Conservation (phyloP, 2,888 invertebrate genomes). For the Melanostoma scalare region DNA sequence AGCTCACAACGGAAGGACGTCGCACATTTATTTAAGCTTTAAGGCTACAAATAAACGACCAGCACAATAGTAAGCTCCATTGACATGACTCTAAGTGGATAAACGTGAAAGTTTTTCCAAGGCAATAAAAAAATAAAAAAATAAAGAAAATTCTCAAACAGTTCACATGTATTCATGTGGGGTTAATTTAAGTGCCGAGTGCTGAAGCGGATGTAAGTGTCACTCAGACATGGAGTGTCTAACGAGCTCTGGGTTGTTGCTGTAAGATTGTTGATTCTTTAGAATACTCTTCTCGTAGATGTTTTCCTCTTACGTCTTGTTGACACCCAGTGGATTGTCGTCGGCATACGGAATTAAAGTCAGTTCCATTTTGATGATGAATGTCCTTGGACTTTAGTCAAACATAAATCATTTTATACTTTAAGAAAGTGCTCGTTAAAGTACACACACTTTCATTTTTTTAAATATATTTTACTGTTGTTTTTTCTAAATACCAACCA, state of each 20-base stretch:
- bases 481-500: no score
- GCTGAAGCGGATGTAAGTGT: constrained; percentile 44
- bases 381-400: constrained; percentile 26
- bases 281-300: neutral
- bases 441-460: no score
- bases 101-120: constrained; percentile 29
- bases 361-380: constrained; percentile 18
- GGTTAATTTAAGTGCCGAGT: constrained; percentile 33
- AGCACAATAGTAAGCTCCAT: constrained; percentile 8
- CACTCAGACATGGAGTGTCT: constrained; percentile 46
- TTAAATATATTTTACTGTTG: no score
- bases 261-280: neutral
- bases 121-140: constrained; percentile 1
- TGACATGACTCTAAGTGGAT: constrained; percentile 34
- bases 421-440: neutral
- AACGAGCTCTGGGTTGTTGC: constrained; percentile 32
- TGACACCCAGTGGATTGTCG: no score
- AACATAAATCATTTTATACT: neutral
- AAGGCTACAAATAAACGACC: neutral
- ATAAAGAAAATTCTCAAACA: neutral
- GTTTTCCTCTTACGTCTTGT: no score
- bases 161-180: neutral
- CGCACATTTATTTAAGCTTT: no score
- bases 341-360: neutral
- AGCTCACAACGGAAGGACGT: no score